Evolutionary conservation across 2,797 vertebrate species (phyloP).

Genomic region (Neomorphus geoffroyi): DNA sequence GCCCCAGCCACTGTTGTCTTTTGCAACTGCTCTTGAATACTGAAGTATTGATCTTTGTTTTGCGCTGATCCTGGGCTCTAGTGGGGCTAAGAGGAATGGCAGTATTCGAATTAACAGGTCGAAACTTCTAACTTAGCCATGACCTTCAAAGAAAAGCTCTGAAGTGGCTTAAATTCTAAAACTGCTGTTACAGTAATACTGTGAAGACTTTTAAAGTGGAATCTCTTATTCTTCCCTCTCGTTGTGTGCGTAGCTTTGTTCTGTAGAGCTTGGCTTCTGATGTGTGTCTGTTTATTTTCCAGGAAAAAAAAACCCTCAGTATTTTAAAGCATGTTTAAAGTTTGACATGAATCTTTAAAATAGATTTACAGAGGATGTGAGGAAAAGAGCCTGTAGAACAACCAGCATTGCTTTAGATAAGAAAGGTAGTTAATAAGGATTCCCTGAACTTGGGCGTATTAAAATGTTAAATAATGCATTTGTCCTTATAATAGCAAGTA

Average conservation of each 20-base stretch:
- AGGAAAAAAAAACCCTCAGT: neutral
- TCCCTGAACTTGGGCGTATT: neutral
- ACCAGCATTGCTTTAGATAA: neutral
- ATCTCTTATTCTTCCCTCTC: neutral
- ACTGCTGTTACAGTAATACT: neutral
- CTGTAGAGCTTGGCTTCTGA: conserved; percentile 14
- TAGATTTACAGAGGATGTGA: neutral
- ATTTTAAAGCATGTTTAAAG: neutral
- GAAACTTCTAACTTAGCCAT: neutral
- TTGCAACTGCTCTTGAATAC: neutral
- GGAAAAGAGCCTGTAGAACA: neutral
- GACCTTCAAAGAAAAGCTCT: conserved; percentile 18
- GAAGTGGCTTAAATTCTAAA: conserved; percentile 45
- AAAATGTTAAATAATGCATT: neutral
- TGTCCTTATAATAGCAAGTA: neutral
- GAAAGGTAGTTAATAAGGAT: neutral
- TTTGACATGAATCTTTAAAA: neutral
- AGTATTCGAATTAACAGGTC: conserved; percentile 3
- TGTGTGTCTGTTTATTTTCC: neutral
- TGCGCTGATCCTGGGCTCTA: neutral
- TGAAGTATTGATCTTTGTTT: neutral
- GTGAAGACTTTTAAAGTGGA: neutral
- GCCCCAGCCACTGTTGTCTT: neutral
- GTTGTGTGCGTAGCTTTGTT: neutral
- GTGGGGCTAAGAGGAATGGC: neutral